Evolutionary conservation across 2,113 vertebrate species (phyloP).

Genomic region (Osmerus mordax): DNA sequence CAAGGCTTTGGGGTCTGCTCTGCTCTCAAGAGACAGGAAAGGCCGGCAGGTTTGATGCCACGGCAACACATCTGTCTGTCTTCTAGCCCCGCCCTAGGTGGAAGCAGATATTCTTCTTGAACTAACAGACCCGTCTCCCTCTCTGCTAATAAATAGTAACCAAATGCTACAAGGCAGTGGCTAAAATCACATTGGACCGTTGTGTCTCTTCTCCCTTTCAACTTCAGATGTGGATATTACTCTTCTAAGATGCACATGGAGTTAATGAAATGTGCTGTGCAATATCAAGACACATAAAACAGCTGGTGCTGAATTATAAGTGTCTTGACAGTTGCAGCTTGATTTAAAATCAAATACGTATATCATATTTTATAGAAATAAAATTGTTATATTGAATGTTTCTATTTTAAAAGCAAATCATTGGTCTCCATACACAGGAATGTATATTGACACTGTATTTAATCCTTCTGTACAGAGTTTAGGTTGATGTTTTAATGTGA

Average conservation of each 20-base stretch:
- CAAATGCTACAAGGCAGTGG: constrained; percentile 16
- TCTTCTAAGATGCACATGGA: constrained; percentile 41
- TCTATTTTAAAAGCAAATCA: constrained; percentile 45
- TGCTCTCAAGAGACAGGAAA: constrained; percentile 42
- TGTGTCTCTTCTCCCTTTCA: constrained; percentile 20
- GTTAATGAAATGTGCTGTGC: constrained; percentile 52
- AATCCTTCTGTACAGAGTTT: constrained; percentile 72
- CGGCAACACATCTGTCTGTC: constrained; percentile 29
- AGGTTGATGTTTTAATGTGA: constrained; percentile 48
- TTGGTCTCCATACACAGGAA: constrained; percentile 65
- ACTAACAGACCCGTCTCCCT: constrained; percentile 24
- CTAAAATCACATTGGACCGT: constrained; percentile 17
- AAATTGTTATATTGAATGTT: constrained; percentile 61
- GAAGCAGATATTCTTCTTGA: constrained; percentile 26
- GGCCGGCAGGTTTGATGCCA: constrained; percentile 41
- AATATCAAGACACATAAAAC: constrained; percentile 53
- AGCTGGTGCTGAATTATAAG: constrained; percentile 68
- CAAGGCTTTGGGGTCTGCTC: constrained; percentile 44
- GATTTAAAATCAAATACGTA: constrained; percentile 35
- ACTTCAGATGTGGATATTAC: constrained; percentile 36
- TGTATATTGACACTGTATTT: constrained; percentile 75
- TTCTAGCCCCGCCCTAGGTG: constrained; percentile 21
- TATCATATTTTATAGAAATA: constrained; percentile 37
- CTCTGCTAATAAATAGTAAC: constrained; percentile 31
- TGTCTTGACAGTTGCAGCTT: constrained; percentile 27